Conservation (phyloP, 2,797 vertebrate genomes). For the Carcharodon carcharias region DNA sequence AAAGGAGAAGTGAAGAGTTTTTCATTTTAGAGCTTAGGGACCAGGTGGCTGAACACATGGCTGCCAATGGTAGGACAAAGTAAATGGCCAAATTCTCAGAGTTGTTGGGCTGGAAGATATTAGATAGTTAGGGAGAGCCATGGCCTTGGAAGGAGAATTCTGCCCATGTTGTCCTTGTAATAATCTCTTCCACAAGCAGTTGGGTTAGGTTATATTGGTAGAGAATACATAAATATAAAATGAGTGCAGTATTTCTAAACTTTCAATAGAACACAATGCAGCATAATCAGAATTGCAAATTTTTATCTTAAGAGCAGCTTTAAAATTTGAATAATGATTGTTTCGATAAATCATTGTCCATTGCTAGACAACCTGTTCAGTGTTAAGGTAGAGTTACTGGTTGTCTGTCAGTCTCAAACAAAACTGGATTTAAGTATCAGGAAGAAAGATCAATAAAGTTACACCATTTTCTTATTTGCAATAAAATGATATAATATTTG, state of each 20-base stretch:
- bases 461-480: background rate
- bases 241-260: slow-evolving; percentile 1
- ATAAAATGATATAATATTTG: background rate
- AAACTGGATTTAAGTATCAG: background rate
- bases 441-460: background rate
- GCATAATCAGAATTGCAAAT: background rate
- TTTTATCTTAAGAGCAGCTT: background rate
- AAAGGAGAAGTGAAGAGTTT: background rate
- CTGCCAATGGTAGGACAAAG: background rate
- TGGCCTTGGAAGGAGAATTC: background rate
- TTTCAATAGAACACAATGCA: background rate
- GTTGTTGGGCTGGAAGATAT: too few species aligned
- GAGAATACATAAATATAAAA: background rate
- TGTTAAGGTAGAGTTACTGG: background rate
- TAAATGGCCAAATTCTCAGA: too few species aligned
- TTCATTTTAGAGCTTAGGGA: background rate
- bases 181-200: background rate
- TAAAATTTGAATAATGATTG: background rate
- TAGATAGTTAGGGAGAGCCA: background rate
- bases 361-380: background rate
- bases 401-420: background rate
- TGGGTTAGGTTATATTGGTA: background rate
- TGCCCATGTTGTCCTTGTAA: background rate
- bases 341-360: background rate
- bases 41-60: background rate